A percentile compares a stretch with the other conserved stretches of the same genome.
These are phyloP conservation scores for Clarias pachynema DNA, from an alignment of 2,797 vertebrate genomes.

Conservation along the genomic window DNA sequence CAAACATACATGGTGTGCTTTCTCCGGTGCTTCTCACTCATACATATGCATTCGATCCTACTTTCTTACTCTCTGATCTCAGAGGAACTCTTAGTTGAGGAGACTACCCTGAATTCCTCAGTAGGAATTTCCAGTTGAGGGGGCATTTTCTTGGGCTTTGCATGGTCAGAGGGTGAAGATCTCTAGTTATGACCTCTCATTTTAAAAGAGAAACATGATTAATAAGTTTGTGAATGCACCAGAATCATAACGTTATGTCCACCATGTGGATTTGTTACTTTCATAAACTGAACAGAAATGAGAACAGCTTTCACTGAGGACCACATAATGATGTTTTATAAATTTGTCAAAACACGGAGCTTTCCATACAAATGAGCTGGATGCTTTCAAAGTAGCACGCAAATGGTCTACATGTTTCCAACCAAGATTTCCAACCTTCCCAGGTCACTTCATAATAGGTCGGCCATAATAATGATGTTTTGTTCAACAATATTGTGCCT, in stretches of 20 bases:
- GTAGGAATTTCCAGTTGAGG: background rate
- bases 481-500: background rate
- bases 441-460: background rate
- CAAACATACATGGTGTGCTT: background rate
- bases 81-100: background rate
- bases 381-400: background rate
- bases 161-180: background rate
- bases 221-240: background rate
- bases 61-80: background rate
- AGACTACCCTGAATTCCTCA: background rate
- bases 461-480: background rate
- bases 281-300: background rate
- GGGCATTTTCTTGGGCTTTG: background rate
- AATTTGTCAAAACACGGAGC: background rate
- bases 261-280: constrained; percentile 1
- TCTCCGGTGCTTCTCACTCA: background rate
- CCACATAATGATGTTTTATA: background rate
- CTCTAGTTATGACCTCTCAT: background rate
- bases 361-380: background rate
- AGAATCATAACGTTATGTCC: background rate
- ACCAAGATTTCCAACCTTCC: background rate
- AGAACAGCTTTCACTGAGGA: background rate
- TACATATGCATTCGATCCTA: too few relatives aligned
- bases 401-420: background rate
- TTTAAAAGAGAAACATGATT: background rate